These are phyloP conservation scores for Halcyon malimbica DNA, from an alignment of 2,113 vertebrate genomes.

Conservation along the genomic window DNA sequence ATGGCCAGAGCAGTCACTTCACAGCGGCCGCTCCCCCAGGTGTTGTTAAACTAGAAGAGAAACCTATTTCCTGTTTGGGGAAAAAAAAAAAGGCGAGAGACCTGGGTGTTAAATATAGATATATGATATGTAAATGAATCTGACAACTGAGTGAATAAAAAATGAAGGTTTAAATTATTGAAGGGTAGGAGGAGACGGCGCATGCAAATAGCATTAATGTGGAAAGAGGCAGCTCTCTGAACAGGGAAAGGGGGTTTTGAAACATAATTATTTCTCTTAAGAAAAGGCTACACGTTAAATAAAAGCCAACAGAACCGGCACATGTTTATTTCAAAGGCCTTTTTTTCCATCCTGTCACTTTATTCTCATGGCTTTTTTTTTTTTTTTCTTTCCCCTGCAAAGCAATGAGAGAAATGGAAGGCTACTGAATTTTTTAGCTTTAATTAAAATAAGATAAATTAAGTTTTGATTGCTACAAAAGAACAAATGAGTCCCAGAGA, in stretches of 20 bases:
- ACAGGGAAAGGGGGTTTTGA: constrained; percentile 3
- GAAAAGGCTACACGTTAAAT: constrained; percentile 32
- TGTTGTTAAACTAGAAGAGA: neutral
- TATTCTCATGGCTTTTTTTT: neutral
- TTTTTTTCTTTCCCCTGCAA: neutral
- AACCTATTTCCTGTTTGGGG: constrained; percentile 22
- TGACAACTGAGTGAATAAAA: constrained; percentile 63
- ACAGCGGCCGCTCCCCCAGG: neutral
- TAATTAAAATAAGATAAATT: constrained; percentile 21
- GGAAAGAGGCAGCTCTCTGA: constrained; percentile 48
- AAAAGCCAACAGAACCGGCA: neutral
- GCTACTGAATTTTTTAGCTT: neutral
- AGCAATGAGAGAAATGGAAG: neutral
- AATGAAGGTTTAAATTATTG: constrained; percentile 70
- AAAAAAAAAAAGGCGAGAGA: neutral
- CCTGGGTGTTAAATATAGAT: constrained; percentile 49
- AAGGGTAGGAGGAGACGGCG: constrained; percentile 57
- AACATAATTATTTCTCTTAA: constrained; percentile 44
- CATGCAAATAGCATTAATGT: constrained; percentile 62
- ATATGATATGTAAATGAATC: constrained; percentile 56
- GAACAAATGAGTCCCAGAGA: neutral
- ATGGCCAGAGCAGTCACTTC: neutral
- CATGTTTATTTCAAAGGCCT: neutral
- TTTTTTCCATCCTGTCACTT: neutral
- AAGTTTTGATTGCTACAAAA: neutral